Base-by-base conservation (phyloP, 2,888 invertebrate species). In the Amphipoea lucens region DNA sequence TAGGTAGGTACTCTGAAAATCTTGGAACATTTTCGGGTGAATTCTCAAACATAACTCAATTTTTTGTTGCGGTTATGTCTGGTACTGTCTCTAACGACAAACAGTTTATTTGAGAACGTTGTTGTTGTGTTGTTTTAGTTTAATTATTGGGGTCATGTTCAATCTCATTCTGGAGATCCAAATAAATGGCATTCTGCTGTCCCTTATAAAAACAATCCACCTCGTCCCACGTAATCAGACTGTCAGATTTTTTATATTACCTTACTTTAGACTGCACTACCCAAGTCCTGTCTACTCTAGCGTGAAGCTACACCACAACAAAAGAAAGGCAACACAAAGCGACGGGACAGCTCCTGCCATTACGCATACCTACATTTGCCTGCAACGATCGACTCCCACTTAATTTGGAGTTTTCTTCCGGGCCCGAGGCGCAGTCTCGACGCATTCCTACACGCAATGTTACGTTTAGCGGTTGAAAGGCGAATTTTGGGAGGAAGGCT, bases 381-480 rank as follows among this genome's bases (percentile, higher is more conserved):
- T 93, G 93, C 91, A 87, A 82, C 86, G 88, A 85, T 77, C 83
- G 83, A 89, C 91, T 90, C 88, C 93, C 92, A 92, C 91, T 94
- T 94, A 93, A 94, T 94, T 93, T 91, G 93, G 93, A 92, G 92
- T 91, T 90, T 85, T 89, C 94, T 95, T 95, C 95, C 94, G 95
- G 93, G 92, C 95, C 94, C 81, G 87, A 85, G 95, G 95, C 94
- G 87, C 78, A 85, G 90, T 85, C 85, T 81, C 84, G 84, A 79
- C 89, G 90, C 93, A 94, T 94, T 92, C 94, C 90, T 74, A 89
- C 95, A 95, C 93, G 95, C 94, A 87, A 94, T 84, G 66, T 29
- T 76, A 73, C 75, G 45, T 82, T 82, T 72, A 88, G 48, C 69
- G 69, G 68, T 78, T 76, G 40, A 12, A 81, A 66, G 51, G 40